Conservation (phyloP, 2,113 vertebrate genomes). For the Nerophis lumbriciformis region DNA sequence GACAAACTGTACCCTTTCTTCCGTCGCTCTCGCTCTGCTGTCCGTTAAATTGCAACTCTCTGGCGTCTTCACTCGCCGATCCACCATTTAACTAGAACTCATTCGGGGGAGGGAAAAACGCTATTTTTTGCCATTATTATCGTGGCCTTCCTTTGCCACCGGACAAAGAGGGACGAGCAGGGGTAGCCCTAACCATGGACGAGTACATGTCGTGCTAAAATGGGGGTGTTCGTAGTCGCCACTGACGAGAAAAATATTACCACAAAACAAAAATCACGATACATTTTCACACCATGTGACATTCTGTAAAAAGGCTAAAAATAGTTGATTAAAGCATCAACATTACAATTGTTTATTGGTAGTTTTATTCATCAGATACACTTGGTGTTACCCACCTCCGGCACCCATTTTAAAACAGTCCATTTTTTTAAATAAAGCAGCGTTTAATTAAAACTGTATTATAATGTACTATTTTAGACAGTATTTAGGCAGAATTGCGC, state of each 20-base stretch:
- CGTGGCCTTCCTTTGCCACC: conserved; percentile 72
- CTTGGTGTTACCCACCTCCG: not conserved
- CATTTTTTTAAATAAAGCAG: conserved; percentile 28
- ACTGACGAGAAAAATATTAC: not conserved
- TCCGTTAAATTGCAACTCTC: conserved; percentile 66
- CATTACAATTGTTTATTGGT: not conserved
- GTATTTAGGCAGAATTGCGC: too few relatives aligned
- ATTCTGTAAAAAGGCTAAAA: not conserved
- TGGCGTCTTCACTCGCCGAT: conserved; percentile 64
- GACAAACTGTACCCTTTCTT: conserved; percentile 70
- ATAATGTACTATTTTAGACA: conserved; percentile 21
- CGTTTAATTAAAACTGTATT: conserved; percentile 20
- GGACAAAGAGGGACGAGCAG: conserved; percentile 78
- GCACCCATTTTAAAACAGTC: conserved; percentile 32
- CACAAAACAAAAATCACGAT: not conserved
- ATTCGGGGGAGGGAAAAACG: conserved; percentile 62
- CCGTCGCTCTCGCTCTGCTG: conserved; percentile 67
- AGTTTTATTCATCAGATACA: not conserved
- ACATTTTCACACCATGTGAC: not conserved
- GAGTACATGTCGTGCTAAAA: conserved; percentile 35
- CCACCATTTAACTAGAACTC: conserved; percentile 71
- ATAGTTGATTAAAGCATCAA: not conserved
- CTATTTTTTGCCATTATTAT: conserved; percentile 71
- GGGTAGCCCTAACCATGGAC: conserved; percentile 54
- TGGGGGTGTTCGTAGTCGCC: conserved; percentile 32